A percentile compares a stretch with the other conserved stretches of the same genome.
These are phyloP conservation scores for Actinopyga echinites DNA, from an alignment of 53 echinoderm and acorn worm species.

Conservation along the genomic window DNA sequence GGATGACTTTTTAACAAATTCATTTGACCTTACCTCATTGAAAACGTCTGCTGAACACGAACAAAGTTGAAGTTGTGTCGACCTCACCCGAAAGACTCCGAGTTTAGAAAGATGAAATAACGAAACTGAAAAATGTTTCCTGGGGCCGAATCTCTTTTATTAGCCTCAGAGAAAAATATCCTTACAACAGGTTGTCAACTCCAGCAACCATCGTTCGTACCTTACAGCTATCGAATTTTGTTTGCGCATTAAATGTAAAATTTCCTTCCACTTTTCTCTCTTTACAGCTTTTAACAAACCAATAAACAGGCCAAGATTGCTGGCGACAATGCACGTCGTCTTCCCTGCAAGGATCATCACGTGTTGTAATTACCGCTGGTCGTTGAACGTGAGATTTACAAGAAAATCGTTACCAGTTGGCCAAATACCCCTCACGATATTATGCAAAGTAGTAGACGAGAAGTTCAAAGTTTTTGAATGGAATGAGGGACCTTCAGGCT, in stretches of 20 bases:
- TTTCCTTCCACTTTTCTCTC: not conserved
- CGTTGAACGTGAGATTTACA: slow-evolving; percentile 20
- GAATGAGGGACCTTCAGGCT: not conserved
- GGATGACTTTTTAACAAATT: no score
- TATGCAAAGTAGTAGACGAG: not conserved
- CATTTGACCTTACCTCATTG: no score
- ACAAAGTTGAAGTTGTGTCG: no score
- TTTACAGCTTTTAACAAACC: not conserved
- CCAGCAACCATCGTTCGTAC: not conserved
- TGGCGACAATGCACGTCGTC: slow-evolving; percentile 23
- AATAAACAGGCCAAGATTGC: slow-evolving; percentile 24
- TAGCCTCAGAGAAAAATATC: no score
- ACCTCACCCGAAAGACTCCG: no score
- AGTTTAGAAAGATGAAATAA: no score
- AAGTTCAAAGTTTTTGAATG: not conserved
- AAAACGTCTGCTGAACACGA: no score
- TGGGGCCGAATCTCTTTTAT: no score
- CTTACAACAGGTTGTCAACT: no score
- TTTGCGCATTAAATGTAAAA: slow-evolving; percentile 6
- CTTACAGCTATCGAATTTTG: slow-evolving; percentile 28
- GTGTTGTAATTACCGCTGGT: slow-evolving; percentile 7
- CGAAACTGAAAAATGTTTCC: no score
- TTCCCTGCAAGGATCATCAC: not conserved
- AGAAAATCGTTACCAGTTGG: slow-evolving; percentile 15
- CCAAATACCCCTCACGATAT: not conserved